Base-by-base conservation (phyloP, 2,797 vertebrate genomes). In the Galaxias olidus region DNA sequence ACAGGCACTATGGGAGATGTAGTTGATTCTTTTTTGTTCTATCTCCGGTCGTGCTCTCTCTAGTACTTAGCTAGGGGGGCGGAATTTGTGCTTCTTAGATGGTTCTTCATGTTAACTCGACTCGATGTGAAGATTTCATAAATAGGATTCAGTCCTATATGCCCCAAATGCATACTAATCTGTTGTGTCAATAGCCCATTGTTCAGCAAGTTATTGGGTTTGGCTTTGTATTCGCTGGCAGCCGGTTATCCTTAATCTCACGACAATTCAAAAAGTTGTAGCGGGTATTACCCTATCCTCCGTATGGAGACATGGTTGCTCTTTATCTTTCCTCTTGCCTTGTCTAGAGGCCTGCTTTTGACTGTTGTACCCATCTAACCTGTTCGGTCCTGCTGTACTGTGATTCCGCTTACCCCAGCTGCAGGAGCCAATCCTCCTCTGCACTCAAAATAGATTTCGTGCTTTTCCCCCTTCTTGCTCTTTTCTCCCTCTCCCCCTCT, bases 371-470 rank as follows among this genome's bases (percentile, higher is more conserved):
- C 6, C 30, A 3, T 3, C 30, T 30, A 30, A 6, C 30, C 30
- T 30, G 30, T 30, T 30, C 30, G 2, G 30, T 30, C 54, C 59
- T 47, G 17, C 47, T 66, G 41, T 76, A 43, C 77, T 76, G 40
- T 76, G 64, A 79, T 68, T 64, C 41, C 17, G 76, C 61, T 77
- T 61, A 80, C 61, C 49, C 10, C 52, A 64, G 68, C 73, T 76
- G 67, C 76, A 68, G 66, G 84, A 30, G 12, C 18, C 9, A 13
- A 12, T 20, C 30, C 14, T 12, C 40, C 54, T 13, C 40, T 15
- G 10, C n/a, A 13, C 72, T 72, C 72, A 69, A 78, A 85, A 83
- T 79, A 86, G 75, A 80, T 63, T 69, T 69, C 69, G 69, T 73
- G 10, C 83, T 79, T 63, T 65, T 71, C 69, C 55, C 59, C 67